Evolutionary conservation across 2,797 vertebrate genomes (phyloP).

Genomic region (Semotilus atromaculatus): DNA sequence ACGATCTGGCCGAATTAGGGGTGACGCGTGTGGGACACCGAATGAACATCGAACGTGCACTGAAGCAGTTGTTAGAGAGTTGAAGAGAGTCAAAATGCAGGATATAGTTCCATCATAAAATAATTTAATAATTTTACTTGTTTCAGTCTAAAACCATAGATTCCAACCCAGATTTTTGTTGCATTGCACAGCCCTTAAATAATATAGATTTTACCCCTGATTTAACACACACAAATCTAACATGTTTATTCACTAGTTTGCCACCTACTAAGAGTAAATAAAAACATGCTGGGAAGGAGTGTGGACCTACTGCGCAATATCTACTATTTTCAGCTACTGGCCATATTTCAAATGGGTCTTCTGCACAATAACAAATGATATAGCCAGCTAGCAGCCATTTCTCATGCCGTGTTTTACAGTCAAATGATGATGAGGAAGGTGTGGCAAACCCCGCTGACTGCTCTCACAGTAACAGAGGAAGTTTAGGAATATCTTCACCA

Average conservation of each 20-base stretch:
- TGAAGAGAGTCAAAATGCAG: constrained; percentile 72
- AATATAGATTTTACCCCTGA: constrained; percentile 15
- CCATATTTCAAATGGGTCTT: constrained; percentile 28
- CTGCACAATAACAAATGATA: constrained; percentile 36
- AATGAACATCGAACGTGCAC: constrained; percentile 98
- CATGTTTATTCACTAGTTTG: constrained; percentile 4
- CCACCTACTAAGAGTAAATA: constrained; percentile 2
- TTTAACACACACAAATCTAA: constrained; percentile 13
- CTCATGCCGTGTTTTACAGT: constrained; percentile 11
- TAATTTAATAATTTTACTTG: constrained; percentile 12
- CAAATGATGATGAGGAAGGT: constrained; percentile 13
- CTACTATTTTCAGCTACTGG: constrained; percentile 32
- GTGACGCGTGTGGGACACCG: constrained; percentile 96
- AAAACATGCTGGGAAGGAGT: not conserved
- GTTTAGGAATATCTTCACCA: constrained; percentile 8
- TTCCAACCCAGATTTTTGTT: not conserved
- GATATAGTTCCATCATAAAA: constrained; percentile 53
- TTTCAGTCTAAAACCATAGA: constrained; percentile 1
- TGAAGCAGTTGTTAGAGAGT: constrained; percentile 92
- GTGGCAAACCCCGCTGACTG: constrained; percentile 8
- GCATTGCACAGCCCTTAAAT: constrained; percentile 14
- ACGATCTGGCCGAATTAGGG: constrained; percentile 96
- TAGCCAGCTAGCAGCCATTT: constrained; percentile 36
- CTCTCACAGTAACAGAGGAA: constrained; percentile 17
- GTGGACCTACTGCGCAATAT: constrained; percentile 37